Evolutionary conservation across 2,113 vertebrate genomes (phyloP), one percentile per base, ranked within the genome.

Genomic region (Nothoprocta perdicaria): DNA sequence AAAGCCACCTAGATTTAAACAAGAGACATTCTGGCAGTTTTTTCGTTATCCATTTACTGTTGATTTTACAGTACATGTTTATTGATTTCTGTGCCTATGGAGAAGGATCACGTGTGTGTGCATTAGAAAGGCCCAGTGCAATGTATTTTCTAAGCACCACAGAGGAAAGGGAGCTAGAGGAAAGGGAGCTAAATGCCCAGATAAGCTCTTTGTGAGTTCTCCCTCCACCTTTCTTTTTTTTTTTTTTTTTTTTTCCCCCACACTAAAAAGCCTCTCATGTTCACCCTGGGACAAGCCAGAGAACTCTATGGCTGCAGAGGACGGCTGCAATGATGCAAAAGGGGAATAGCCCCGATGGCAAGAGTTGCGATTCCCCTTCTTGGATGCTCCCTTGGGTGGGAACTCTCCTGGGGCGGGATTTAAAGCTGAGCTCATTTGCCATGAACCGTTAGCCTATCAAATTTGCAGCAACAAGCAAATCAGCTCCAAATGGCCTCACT

Each of bases 1-100:
- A 76, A 90, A 80, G 24, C 69, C 82, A 48, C 4, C 1, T 0
- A 1, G 77, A 57, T 68, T 68, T 31, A 92, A 95, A 92, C 38
- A 53, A 71, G 31, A 31, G 22, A 63, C 35, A 50, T 92, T 86
- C 90, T 77, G 89, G 72, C 81, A 93, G 78, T 61, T 50, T 71
- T 87, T 58, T 85, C 2, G 5, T 92, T 92, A 95, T 61, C 94
- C 65, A 88, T 92, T 91, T 74, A 87, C 92, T 85, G 63, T 80
- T 94, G 87, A 71, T 71, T 52, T 29, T 48, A 29, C 24, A 29
- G 35, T 38, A 38, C 35, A 38, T 38, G 35, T 38, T 78, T 85
- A 96, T 80, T 84, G 81, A 96, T 71, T 94, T 92, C n/a, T 89
- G 75, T 88, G 86, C 63, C 72, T 3, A 13, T 52, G 69, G 48